Percentiles rank a stretch among this genome's conserved stretches.
phyloP scores from a whole-genome alignment of 2,888 invertebrate species.

The Apomyelois bistriatella region DNA sequence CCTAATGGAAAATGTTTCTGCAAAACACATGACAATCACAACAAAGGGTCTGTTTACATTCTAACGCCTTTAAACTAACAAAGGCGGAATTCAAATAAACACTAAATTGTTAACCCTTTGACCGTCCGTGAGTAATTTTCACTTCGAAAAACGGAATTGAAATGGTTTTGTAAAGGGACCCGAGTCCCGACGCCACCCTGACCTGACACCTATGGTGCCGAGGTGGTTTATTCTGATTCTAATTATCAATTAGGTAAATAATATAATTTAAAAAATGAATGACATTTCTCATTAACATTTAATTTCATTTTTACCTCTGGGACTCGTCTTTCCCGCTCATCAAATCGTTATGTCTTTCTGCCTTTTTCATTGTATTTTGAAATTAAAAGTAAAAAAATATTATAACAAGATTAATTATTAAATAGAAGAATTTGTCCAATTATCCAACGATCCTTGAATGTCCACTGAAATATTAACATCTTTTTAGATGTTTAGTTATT shows the following conservation, averaged over 20 bases:
- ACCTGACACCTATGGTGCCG: conserved; percentile 35
- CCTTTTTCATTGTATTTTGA: no score
- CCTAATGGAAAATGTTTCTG: conserved; percentile 23
- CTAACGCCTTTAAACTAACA: conserved; percentile 77
- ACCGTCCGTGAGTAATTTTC: conserved; percentile 76
- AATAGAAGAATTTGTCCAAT: no score
- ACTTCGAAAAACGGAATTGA: conserved; percentile 73
- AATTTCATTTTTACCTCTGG: no score
- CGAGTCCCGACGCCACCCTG: conserved; percentile 30
- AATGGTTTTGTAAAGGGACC: conserved; percentile 69
- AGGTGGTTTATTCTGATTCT: conserved; percentile 31
- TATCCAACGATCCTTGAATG: no score
- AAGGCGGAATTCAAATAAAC: conserved; percentile 77
- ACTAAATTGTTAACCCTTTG: conserved; percentile 78
- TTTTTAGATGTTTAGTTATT: no score
- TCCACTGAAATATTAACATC: no score
- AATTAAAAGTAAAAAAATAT: no score
- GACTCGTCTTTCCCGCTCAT: no score
- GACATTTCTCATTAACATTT: no score
- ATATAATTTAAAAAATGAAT: no score
- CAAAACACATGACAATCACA: conserved; percentile 66
- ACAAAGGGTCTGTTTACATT: conserved; percentile 74
- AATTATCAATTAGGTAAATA: conserved; percentile 13
- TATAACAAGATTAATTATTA: no score
- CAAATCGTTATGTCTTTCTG: no score